Evolutionary conservation across 2,113 vertebrate species (phyloP).

Genomic region (Loxodonta africana): DNA sequence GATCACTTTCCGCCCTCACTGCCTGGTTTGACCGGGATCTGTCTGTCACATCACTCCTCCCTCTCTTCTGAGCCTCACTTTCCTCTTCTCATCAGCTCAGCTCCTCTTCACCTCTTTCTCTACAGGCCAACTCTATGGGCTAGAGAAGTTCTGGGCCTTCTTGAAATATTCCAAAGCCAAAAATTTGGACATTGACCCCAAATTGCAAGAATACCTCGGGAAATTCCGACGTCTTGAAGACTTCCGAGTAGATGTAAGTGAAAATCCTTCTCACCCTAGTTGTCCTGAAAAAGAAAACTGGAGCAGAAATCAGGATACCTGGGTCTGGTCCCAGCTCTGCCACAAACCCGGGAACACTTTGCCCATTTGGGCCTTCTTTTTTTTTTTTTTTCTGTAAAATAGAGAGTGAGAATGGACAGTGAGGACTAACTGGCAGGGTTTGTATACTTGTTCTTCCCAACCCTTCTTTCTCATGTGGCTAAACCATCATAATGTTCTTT

Average conservation of each 20-base stretch:
- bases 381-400: not conserved
- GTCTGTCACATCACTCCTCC: fast-evolving
- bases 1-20: not conserved
- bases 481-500: not conserved
- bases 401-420: not conserved
- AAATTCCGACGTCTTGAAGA: slow-evolving; percentile 99
- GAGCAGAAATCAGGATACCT: not conserved
- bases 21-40: not conserved
- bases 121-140: slow-evolving; percentile 97
- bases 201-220: slow-evolving; percentile 96
- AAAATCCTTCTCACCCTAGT: not conserved
- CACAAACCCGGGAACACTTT: not conserved
- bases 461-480: not conserved
- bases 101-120: not conserved
- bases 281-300: not conserved
- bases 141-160: slow-evolving; percentile 99
- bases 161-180: slow-evolving; percentile 99
- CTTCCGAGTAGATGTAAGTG: slow-evolving; percentile 98
- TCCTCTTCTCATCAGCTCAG: not conserved
- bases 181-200: slow-evolving; percentile 96
- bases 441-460: not conserved
- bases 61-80: not conserved
- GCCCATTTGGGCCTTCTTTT: not conserved
- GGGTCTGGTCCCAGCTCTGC: not conserved
- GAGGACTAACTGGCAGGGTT: not conserved